Evolutionary conservation across 1,140 invertebrate species (phyloP).

Genomic region (Teleopsis dalmanni): DNA sequence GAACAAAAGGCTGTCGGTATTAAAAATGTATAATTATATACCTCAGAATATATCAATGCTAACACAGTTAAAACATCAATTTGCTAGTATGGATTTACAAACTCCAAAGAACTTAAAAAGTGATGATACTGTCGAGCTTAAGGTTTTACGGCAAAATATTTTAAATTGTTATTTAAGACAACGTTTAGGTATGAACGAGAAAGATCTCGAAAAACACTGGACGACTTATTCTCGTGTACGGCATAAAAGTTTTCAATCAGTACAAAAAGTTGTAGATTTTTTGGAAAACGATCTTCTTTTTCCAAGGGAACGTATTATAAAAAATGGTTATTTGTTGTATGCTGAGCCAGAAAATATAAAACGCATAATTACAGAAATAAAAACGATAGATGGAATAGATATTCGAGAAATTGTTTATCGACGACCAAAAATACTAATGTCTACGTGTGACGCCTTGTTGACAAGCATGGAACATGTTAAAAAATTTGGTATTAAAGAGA

Average conservation of each 20-base stretch:
- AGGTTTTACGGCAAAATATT: constrained; percentile 45
- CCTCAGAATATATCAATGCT: no score
- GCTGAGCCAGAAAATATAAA: constrained; percentile 48
- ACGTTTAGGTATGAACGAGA: constrained; percentile 43
- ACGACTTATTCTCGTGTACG: constrained; percentile 47
- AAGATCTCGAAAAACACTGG: constrained; percentile 47
- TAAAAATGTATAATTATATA: constrained; percentile 28
- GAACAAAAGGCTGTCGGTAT: constrained; percentile 27
- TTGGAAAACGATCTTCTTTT: constrained; percentile 47
- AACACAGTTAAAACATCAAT: constrained; percentile 25
- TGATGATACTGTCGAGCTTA: constrained; percentile 40
- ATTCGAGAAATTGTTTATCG: constrained; percentile 46
- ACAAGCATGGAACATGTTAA: constrained; percentile 47
- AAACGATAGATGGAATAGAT: constrained; percentile 45
- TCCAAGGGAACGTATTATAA: constrained; percentile 42
- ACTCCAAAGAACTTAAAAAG: constrained; percentile 16
- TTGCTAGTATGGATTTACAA: constrained; percentile 24
- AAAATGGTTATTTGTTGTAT: constrained; percentile 50
- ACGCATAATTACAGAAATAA: constrained; percentile 48
- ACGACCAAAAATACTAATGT: constrained; percentile 51
- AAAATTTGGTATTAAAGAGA: constrained; percentile 46
- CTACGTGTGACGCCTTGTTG: constrained; percentile 45
- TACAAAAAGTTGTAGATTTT: constrained; percentile 46
- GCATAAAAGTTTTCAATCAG: constrained; percentile 48
- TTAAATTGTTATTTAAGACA: constrained; percentile 47